A percentile compares a stretch with the other conserved stretches of the same genome.
Evolutionary conservation across 2,888 invertebrate species (phyloP).

Genomic region (Diploptera punctata): DNA sequence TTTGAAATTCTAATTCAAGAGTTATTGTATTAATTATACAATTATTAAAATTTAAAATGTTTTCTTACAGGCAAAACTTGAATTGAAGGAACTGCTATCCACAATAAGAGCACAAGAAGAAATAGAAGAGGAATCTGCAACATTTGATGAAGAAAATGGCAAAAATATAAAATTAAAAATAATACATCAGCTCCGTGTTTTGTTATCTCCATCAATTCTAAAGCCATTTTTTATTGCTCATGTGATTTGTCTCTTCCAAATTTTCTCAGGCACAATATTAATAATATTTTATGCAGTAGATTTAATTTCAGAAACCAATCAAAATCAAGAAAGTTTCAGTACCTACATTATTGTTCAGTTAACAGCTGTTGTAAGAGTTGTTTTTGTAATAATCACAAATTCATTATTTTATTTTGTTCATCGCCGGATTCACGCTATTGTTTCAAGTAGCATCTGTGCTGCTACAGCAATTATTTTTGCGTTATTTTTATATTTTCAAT

Average conservation of each 20-base stretch:
- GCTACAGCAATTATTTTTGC: conserved; percentile 67
- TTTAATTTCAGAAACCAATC: conserved; percentile 57
- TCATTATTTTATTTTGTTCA: conserved; percentile 68
- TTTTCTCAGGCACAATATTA: conserved; percentile 76
- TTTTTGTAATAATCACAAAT: conserved; percentile 70
- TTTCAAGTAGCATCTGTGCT: conserved; percentile 72
- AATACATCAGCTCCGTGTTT: conserved; percentile 49
- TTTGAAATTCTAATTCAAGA: too few species aligned
- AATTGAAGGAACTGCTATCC: conserved; percentile 65
- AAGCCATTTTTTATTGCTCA: conserved; percentile 78
- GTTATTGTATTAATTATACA: not conserved
- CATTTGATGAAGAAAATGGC: not conserved
- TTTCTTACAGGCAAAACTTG: conserved; percentile 61
- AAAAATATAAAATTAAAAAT: not conserved
- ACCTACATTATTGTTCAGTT: conserved; percentile 69
- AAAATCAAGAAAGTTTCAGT: conserved; percentile 45
- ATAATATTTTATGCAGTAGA: conserved; percentile 82
- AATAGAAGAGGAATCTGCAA: not conserved
- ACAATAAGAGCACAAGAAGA: not conserved
- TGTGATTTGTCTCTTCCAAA: conserved; percentile 74
- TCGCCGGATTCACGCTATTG: conserved; percentile 68
- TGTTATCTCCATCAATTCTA: conserved; percentile 65
- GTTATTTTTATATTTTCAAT: conserved; percentile 56
- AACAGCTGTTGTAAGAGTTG: conserved; percentile 70
- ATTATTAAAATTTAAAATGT: not conserved